phyloP scores from a whole-genome alignment of 2,797 vertebrate genomes.

The Anniella stebbinsi region DNA sequence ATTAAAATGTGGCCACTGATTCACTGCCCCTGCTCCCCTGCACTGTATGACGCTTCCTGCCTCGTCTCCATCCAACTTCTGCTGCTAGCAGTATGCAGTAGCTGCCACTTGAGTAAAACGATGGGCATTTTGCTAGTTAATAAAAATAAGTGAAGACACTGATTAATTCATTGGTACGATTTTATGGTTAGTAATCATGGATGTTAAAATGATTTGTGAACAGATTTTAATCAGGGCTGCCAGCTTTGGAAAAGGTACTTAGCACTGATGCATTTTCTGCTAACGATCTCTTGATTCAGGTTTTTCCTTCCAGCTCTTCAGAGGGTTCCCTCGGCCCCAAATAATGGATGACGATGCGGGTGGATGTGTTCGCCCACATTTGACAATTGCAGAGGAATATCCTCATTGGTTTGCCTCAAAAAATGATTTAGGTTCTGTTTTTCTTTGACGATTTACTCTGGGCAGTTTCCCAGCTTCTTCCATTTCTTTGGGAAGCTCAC shows the following conservation, averaged over 20 bases:
- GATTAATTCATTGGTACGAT: constrained; percentile 5
- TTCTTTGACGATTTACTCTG: background rate
- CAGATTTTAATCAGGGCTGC: constrained; percentile 12
- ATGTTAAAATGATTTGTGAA: constrained; percentile 24
- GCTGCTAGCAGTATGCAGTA: background rate
- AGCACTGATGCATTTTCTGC: constrained; percentile 1
- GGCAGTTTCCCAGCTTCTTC: background rate
- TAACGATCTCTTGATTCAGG: background rate
- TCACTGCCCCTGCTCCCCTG: background rate
- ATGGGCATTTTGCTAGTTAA: background rate
- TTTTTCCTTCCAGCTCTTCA: background rate
- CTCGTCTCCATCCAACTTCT: background rate
- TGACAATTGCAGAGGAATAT: background rate
- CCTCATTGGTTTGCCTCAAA: background rate
- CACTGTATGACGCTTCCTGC: background rate
- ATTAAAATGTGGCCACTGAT: background rate
- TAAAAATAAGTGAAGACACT: background rate
- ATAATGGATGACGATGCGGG: background rate
- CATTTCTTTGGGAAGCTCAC: background rate
- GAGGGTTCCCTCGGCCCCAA: background rate
- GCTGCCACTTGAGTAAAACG: background rate
- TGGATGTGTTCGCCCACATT: background rate
- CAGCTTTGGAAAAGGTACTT: background rate
- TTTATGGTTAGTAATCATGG: constrained; percentile 15
- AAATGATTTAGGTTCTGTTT: background rate